phyloP scores from a whole-genome alignment of 2,113 vertebrate species.

The Madoqua kirkii region DNA sequence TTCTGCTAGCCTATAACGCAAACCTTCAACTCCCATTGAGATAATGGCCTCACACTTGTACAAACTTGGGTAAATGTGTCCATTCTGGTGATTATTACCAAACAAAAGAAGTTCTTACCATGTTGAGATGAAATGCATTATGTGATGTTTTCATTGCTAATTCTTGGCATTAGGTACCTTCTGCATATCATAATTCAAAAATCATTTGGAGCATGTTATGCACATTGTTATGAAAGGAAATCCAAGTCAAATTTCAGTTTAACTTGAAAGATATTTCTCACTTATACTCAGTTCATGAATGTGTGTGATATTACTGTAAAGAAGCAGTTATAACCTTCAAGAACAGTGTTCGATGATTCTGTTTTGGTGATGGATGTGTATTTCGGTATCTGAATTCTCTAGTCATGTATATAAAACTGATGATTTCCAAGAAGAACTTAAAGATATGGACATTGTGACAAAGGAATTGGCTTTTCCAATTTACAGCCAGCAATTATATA shows the following conservation, averaged over 20 bases:
- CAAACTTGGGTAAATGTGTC: not conserved
- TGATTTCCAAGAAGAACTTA: not conserved
- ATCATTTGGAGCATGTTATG: not conserved
- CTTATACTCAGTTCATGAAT: not conserved
- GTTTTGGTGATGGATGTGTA: not conserved
- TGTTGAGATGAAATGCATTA: not conserved
- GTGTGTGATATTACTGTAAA: not conserved
- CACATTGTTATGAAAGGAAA: not conserved
- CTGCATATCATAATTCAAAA: not conserved
- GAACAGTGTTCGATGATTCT: not conserved
- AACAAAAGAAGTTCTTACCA: not conserved
- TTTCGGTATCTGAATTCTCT: not conserved
- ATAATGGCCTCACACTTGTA: not conserved
- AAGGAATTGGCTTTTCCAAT: not conserved
- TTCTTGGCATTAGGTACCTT: not conserved
- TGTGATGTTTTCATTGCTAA: no score
- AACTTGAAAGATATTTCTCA: not conserved
- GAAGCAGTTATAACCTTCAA: not conserved
- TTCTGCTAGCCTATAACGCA: accelerated
- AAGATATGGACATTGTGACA: not conserved
- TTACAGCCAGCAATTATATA: not conserved
- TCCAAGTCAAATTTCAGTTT: not conserved
- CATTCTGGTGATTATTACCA: not conserved
- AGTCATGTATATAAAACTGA: not conserved
- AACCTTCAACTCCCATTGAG: accelerated